Base-by-base conservation (phyloP, 1,140 invertebrate species). In the Latrodectus geometricus region DNA sequence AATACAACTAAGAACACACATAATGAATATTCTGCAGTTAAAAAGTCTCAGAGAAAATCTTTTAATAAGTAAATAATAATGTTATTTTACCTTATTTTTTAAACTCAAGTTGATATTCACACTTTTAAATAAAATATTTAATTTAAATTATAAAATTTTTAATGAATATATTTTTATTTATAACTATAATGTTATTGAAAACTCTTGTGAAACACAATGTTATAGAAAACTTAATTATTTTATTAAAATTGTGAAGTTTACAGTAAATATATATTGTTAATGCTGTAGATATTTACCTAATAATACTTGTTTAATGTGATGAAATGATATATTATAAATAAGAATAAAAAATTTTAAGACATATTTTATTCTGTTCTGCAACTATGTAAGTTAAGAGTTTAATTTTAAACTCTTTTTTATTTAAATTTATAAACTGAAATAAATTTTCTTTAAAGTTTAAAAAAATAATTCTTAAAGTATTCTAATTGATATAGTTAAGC, bases 21-120 rank as follows among this genome's bases (percentile, higher is more conserved):
- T 9, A 20, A 11, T 20, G 9, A 54, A 7, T 56, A 50, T 48
- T 12, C 15, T 54, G 12, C 17, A 9, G 11, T 76, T 9, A 76
- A 66, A 49, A 70, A 54, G n/a, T 54, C 81, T n/a, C 49, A 23
- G 15, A n/a, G 52, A 20, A 86, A 86, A 78, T 54, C 15, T 52
- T 48, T 69, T 35, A 65, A 86, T 20, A 86, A 21, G 83, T 86
- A 52, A 54, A 61, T 11, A 69, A n/a, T 69, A 69, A 8, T 69
- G 8, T n/a, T 86, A 8, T 61, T 14, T 11, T 61, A 61, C 8
- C 17, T 11, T 17, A 2, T 2, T 2, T 17, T 14, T 17, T 61
- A 8, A 14, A 61, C 11, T 61, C 8, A 35, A 35, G 54, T 61
- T 17, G 17, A 14, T 61, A 8, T 61, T 61, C 8, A 1, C 3